Base-by-base conservation (phyloP, 1,140 invertebrate species). In the Zaprionus davidi region DNA sequence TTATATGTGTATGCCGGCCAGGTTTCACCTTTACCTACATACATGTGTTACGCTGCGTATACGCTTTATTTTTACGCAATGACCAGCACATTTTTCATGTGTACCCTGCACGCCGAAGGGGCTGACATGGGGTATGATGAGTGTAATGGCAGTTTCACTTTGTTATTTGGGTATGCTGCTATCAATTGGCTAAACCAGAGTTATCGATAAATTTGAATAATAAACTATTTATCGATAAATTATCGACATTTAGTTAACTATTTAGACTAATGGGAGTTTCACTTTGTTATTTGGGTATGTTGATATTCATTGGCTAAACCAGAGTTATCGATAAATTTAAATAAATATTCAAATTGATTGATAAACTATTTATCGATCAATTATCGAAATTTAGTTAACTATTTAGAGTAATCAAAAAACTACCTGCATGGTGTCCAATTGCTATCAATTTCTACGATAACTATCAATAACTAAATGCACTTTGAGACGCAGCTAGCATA, bases 41-140 rank as follows among this genome's bases (percentile, higher is more conserved):
- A 22, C 49, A 22, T 26, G 34, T 38, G 34, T 34, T n/a, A 71
- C 53, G 53, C 53, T 64, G 73, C 69, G 74, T 71, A 76, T 71
- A 63, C 68, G 56, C 28, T 13, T 51, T 65, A 28, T 55, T 71
- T 65, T 64, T 57, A 71, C 46, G 70, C 74, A 77, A 67, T 77
- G 74, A 73, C 74, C 74, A 72, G 70, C 74, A 60, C 63, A 71
- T 76, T 76, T 71, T 71, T 75, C 70, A 58, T 38, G 12, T 11
- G 12, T 59, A 53, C 53, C 59, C 71, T 38, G 56, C 38, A 57
- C 12, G 38, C n/a, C 11, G n/a, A 9, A 7, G 0, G 3, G 3
- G 2, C 31, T 17, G 44, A 5, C 9, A 38, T 55, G 71, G 46
- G 71, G 64, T 44, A 46, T 73, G 41, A 36, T 17, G 11, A 15